Base-by-base conservation (phyloP, 1,140 invertebrate species). In the Macrocentrus cingulum region DNA sequence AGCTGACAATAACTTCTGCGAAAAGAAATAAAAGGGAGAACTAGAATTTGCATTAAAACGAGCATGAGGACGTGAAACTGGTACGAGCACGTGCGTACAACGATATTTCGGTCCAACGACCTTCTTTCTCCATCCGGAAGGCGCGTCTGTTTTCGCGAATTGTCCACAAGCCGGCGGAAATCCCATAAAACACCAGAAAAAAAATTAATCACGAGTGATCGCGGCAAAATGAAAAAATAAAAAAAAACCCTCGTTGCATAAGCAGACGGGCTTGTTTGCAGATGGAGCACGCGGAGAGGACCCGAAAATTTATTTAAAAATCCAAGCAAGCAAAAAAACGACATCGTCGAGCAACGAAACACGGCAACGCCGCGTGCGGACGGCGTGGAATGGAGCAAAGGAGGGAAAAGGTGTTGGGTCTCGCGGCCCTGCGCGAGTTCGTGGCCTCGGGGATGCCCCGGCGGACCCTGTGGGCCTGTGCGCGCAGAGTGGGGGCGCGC, bases 1-100 rank as follows among this genome's bases (percentile, higher is more conserved):
- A n/a, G n/a, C n/a, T n/a, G n/a, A n/a, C 57, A 62, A 71, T 70
- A 62, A 63, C 72, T 73, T 74, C 66, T 63, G 68, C 63, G 67
- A 69, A n/a, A n/a, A 70, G 68, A 70, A 74, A 73, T 72, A 72
- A 74, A 72, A 68, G n/a, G n/a, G n/a, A n/a, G n/a, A n/a, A n/a
- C n/a, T n/a, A n/a, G n/a, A n/a, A n/a, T n/a, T n/a, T n/a, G n/a
- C n/a, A n/a, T n/a, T n/a, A n/a, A n/a, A n/a, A n/a, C n/a, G n/a
- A n/a, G n/a, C 57, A 68, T 67, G 62, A 39, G 13, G 29, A 22
- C 18, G 9, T 15, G 39, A 41, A 23, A 25, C 1, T 15, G n/a
- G 59, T 51, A 55, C 61, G 66, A 59, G 64, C 72, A 70, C 65
- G 69, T 66, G 64, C 66, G 57, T n/a, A n/a, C n/a, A 59, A 64